Conservation (phyloP, 2,113 vertebrate species). For the Oncorhynchus gorbuscha region DNA sequence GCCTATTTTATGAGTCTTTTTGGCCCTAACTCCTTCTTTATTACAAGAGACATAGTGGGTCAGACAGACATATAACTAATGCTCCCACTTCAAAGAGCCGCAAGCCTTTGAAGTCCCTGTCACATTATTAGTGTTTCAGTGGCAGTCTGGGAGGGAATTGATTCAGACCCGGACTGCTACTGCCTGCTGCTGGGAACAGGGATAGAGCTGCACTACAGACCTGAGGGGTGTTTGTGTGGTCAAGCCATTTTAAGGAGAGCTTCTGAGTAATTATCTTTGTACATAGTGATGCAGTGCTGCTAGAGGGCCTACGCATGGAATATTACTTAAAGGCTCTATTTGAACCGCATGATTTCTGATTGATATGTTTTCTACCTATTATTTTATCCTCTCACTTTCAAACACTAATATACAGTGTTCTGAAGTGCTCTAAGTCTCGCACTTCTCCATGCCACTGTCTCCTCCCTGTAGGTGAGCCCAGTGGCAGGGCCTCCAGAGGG, state of each 20-base stretch:
- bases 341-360: too few relatives aligned
- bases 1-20: conserved; percentile 59
- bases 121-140: conserved; percentile 66
- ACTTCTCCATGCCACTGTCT: neutral
- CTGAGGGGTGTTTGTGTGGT: too few relatives aligned
- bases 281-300: conserved; percentile 23
- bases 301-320: too few relatives aligned
- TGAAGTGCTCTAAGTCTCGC: neutral
- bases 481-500: conserved; percentile 89
- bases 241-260: conserved; percentile 1
- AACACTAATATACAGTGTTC: too few relatives aligned
- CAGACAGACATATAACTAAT: conserved; percentile 52
- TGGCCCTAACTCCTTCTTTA: conserved; percentile 54
- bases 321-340: too few relatives aligned
- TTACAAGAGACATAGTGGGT: conserved; percentile 57
- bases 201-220: too few relatives aligned
- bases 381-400: too few relatives aligned
- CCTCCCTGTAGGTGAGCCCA: conserved; percentile 80
- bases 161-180: conserved; percentile 30
- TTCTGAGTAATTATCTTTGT: conserved; percentile 30
- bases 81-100: conserved; percentile 66
- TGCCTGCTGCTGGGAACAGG: neutral
- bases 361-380: too few relatives aligned
- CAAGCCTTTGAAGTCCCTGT: conserved; percentile 68
- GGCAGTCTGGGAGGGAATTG: conserved; percentile 57